These are phyloP conservation scores for Anguilla megastoma DNA, from an alignment of 2,797 vertebrate genomes.

Conservation along the genomic window DNA sequence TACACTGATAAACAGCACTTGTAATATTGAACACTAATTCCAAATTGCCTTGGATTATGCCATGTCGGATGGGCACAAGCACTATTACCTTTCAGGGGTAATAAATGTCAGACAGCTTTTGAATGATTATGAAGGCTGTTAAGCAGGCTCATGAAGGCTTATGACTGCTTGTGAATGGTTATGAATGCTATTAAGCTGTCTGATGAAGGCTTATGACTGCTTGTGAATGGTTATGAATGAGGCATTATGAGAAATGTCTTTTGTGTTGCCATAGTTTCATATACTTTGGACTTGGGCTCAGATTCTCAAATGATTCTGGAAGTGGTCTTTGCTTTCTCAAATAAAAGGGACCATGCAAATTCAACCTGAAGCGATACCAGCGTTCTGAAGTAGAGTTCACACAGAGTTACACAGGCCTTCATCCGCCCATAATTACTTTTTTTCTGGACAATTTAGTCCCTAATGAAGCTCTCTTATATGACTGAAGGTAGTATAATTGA, in stretches of 20 bases:
- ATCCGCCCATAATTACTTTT: background rate
- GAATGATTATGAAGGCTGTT: background rate
- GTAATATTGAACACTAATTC: background rate
- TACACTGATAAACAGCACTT: background rate
- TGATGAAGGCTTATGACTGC: background rate
- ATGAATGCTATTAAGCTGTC: background rate
- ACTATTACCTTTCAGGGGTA: background rate
- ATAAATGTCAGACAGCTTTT: background rate
- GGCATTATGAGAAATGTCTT: background rate
- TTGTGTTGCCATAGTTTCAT: background rate
- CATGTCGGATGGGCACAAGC: background rate
- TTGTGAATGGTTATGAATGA: background rate
- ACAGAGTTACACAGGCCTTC: background rate
- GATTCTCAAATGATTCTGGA: background rate
- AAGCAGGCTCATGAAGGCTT: background rate
- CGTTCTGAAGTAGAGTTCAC: background rate
- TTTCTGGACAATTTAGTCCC: background rate
- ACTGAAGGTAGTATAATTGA: background rate
- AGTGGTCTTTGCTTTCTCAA: background rate
- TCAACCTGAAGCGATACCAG: background rate
- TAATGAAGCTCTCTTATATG: background rate
- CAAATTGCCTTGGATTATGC: background rate
- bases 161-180: background rate
- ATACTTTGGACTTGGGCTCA: background rate
- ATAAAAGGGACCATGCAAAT: no score